A percentile compares a stretch with the other conserved stretches of the same genome.
Evolutionary conservation across 1,140 invertebrate genomes (phyloP).

Genomic region (Neoseiulus cucumeris): DNA sequence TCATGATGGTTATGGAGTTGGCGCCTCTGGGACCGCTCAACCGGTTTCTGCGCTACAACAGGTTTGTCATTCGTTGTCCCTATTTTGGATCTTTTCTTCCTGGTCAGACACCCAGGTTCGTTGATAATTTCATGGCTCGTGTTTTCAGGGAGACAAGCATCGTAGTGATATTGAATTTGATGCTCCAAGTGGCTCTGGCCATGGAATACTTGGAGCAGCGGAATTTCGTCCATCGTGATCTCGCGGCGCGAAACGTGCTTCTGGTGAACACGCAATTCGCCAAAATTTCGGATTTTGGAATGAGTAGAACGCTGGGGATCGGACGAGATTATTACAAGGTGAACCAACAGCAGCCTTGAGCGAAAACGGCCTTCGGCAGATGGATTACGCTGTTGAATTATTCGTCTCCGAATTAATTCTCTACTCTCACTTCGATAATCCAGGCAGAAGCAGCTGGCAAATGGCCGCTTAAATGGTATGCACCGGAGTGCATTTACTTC

Average conservation of each 20-base stretch:
- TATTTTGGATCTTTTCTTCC: too few relatives aligned
- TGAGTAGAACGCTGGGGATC: conserved; percentile 22
- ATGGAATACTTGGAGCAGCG: conserved; percentile 33
- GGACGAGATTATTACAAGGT: conserved; percentile 23
- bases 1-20: conserved; percentile 34
- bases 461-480: conserved; percentile 25
- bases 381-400: not conserved
- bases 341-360: too few relatives aligned
- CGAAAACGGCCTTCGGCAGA: not conserved
- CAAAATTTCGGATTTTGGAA: conserved; percentile 23
- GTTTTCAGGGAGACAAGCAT: conserved; percentile 16
- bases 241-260: conserved; percentile 30
- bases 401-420: not conserved
- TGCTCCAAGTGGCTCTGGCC: conserved; percentile 30
- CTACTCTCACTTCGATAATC: conserved; percentile 13
- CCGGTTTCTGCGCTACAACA: conserved; percentile 27
- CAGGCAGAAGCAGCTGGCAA: conserved; percentile 23
- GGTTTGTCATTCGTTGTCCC: conserved; percentile 2
- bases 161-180: conserved; percentile 19
- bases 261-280: conserved; percentile 28
- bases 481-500: conserved; percentile 27
- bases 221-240: conserved; percentile 28
- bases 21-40: conserved; percentile 32
- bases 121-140: not conserved
- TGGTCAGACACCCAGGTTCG: too few relatives aligned